Base-by-base conservation (phyloP, 2,888 invertebrate species). In the Ephialtes manifestator region DNA sequence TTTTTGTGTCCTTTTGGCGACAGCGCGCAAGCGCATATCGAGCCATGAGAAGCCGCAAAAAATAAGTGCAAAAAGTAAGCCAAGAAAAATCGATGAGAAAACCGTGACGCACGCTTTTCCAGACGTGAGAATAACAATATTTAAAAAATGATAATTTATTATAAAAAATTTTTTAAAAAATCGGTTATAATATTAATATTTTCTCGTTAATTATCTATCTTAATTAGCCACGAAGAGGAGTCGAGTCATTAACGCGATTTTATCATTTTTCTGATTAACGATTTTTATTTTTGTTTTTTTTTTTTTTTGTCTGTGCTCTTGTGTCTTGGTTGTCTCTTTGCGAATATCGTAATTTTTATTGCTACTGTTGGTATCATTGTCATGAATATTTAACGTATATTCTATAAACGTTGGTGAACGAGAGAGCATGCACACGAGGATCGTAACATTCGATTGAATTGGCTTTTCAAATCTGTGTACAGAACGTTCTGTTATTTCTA, bases 81-180 rank as follows among this genome's bases (percentile, higher is more conserved):
- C 72, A 67, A 84, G 83, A 81, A 86, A 82, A 88, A 87, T 85
- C 85, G 80, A 87, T 89, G 83, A 72, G 75, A n/a, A 84, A 65
- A 86, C 75, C 80, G 84, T 84, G 83, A 83, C 82, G 80, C 53
- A 83, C 74, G 82, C 79, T 65, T 79, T 83, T 83, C 65, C 74
- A 53, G 51, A 71, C 58, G 43, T 53, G 35, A 39, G 80, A 68
- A 24, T 74, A 75, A 68, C 63, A 68, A 72, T 55, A 28, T 31
- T 18, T 5, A 81, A 65, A 67, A 77, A 55, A 48, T 53, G 48
- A 60, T 68, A 13, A 46, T 51, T n/a, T 2, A 4, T 15, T 18
- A 13, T 1, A 10, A 53, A 18, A 3, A 8, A 55, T 72, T 46
- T 35, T 10, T 15, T 24, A 24, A 11, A 8, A 31, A 60, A 1